phyloP scores from a whole-genome alignment of 1,140 invertebrate species.

The Brachionus asplanchnoidis region DNA sequence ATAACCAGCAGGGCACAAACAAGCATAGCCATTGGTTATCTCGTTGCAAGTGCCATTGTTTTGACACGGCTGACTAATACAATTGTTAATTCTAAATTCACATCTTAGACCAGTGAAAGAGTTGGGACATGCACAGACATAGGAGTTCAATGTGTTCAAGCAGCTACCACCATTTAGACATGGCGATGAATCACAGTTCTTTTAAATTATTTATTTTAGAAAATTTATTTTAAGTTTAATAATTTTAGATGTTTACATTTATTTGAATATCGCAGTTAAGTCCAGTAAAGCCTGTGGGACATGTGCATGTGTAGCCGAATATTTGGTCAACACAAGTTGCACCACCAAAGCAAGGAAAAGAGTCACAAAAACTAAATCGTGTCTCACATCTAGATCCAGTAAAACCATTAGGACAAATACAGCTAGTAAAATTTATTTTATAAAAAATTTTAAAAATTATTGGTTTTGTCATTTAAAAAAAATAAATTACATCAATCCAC shows the following conservation, averaged over 20 bases:
- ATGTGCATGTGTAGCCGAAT: slow-evolving; percentile 45
- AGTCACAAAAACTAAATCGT: neutral
- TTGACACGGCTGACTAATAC: slow-evolving; percentile 45
- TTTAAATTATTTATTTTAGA: neutral
- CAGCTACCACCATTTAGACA: slow-evolving; percentile 46
- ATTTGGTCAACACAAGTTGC: slow-evolving; percentile 51
- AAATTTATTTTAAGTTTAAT: neutral
- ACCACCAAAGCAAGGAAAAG: neutral
- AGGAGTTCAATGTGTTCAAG: too few species aligned
- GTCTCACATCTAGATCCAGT: too few species aligned
- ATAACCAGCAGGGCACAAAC: neutral
- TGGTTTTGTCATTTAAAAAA: too few species aligned
- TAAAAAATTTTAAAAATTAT: neutral
- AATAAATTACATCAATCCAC: slow-evolving; percentile 8
- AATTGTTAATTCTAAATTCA: slow-evolving; percentile 46
- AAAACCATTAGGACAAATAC: neutral
- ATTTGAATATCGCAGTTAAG: neutral
- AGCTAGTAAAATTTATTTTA: neutral
- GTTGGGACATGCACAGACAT: too few species aligned
- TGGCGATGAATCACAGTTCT: slow-evolving; percentile 39
- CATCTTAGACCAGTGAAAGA: slow-evolving; percentile 44
- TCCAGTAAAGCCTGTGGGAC: slow-evolving; percentile 43
- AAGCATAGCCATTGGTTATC: slow-evolving; percentile 47
- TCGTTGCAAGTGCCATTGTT: slow-evolving; percentile 48
- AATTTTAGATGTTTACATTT: neutral